Percentiles rank a stretch among this genome's conserved stretches.
phyloP scores from a whole-genome alignment of 2,113 vertebrate species.

The Microtus ochrogaster region DNA sequence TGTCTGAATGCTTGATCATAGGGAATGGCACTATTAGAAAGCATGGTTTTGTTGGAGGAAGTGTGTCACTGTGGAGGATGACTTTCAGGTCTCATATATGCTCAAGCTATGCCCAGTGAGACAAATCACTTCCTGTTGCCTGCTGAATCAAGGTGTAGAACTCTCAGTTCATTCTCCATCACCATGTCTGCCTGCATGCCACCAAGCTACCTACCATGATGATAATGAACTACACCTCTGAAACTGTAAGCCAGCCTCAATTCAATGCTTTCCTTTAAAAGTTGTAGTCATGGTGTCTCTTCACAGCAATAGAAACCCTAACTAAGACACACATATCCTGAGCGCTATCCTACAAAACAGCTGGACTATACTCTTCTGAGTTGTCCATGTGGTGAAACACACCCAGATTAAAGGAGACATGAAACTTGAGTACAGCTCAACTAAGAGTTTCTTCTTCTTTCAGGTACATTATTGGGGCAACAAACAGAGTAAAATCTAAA shows the following conservation, averaged over 20 bases:
- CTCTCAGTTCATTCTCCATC: neutral
- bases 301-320: neutral
- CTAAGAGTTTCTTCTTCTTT: neutral
- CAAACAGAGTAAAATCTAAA: neutral
- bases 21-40: neutral
- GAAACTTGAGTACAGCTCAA: neutral
- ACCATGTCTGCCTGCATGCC: neutral
- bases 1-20: neutral
- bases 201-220: neutral
- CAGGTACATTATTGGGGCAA: neutral
- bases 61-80: neutral
- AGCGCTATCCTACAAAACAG: neutral
- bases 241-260: neutral
- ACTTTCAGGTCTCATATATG: neutral
- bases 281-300: neutral
- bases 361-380: neutral
- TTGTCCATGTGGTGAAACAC: neutral
- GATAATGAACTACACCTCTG: neutral
- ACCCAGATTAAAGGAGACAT: neutral
- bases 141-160: neutral
- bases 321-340: neutral
- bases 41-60: neutral
- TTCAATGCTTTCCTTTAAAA: neutral
- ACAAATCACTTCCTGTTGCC: neutral
- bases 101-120: neutral